Conservation (phyloP, 2,797 vertebrate species). For the Trachops cirrhosus region DNA sequence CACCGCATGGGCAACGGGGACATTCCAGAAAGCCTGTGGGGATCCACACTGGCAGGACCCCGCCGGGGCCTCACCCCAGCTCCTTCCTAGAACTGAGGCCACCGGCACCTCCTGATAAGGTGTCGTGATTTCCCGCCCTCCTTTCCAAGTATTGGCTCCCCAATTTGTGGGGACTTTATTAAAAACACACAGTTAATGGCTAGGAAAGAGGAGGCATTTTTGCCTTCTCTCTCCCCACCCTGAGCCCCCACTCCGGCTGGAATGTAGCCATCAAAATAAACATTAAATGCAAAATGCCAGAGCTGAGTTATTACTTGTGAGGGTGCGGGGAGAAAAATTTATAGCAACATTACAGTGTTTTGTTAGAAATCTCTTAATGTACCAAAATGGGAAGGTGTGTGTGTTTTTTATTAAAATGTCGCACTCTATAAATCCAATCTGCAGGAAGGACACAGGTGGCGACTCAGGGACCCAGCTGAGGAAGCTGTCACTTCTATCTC, state of each 20-base stretch:
- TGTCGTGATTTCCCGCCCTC: conserved; percentile 74
- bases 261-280: conserved; percentile 87
- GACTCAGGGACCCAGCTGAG: conserved; percentile 79
- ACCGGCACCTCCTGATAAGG: conserved; percentile 34
- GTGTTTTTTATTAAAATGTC: conserved; percentile 89
- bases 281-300: conserved; percentile 85
- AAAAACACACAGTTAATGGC: conserved; percentile 82
- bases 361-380: conserved; percentile 89
- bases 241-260: conserved; percentile 79
- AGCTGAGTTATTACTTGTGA: conserved; percentile 88
- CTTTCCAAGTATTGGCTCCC: conserved; percentile 79
- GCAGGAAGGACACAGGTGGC: conserved; percentile 88
- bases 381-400: conserved; percentile 85
- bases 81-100: conserved; percentile 36
- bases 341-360: conserved; percentile 86
- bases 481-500: conserved; percentile 78
- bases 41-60: not conserved
- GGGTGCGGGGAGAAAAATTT: conserved; percentile 85
- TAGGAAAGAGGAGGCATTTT: conserved; percentile 68
- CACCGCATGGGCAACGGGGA: not conserved
- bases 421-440: conserved; percentile 86
- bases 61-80: conserved; percentile 24
- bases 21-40: conserved; percentile 34
- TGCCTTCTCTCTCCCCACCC: conserved; percentile 69
- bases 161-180: conserved; percentile 83